Evolutionary conservation across 2,113 vertebrate species (phyloP), one percentile per base, ranked within the genome.

Genomic region (Sialia sialis): DNA sequence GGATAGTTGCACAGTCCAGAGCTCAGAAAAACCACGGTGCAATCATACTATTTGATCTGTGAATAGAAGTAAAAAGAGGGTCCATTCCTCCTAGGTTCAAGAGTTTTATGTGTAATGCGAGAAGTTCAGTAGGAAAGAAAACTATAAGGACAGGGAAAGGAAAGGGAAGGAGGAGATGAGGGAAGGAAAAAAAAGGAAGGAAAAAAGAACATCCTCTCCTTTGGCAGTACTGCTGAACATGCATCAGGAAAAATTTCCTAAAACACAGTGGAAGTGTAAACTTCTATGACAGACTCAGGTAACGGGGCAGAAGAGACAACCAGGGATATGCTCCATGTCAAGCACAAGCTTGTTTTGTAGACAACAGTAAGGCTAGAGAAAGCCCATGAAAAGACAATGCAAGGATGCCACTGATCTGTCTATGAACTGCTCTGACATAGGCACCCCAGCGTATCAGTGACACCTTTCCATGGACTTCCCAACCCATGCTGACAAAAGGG

Each of bases 281-380:
- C 8, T 58, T 6, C 51, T 59, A 7, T 17, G 22, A 66, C 18
- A 59, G 43, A 22, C 14, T 11, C 30, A 64, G 15, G 18, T 44
- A 55, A 90, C 41, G 14, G 10, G 9, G 16, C 36, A 75, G 84
- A 55, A 68, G 44, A 82, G 23, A 63, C 38, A 88, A 5, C 36
- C 48, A 87, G 38, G n/a, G n/a, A 68, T 12, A 67, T 0, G 0
- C 17, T 77, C 49, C 34, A 32, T 7, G 22, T 44, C 29, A 58
- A 74, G 68, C 76, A 83, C 26, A 11, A 64, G 15, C 32, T 41
- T 62, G 32, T 51, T 73, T 30, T 49, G 17, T 21, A 73, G 32
- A 46, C 43, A 78, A 59, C 0, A 69, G 10, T 13, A 84, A 34
- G 21, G 17, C 49, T 30, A 73, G 46, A 58, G 38, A 63, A 69